phyloP scores from a whole-genome alignment of 2,888 invertebrate genomes.

The Caenorhabditis macrosperma region DNA sequence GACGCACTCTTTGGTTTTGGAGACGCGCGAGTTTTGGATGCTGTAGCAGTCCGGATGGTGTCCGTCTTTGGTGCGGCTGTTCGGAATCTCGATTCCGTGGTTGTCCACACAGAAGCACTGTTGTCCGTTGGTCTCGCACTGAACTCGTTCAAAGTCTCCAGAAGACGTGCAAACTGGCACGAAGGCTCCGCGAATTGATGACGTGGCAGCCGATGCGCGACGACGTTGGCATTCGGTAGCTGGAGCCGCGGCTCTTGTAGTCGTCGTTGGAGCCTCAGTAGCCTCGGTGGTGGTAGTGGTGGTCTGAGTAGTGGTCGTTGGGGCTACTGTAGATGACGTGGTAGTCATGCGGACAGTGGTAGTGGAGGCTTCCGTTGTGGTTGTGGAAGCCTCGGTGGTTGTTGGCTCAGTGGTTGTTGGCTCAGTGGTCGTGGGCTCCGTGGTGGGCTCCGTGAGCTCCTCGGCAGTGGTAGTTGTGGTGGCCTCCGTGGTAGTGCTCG shows the following conservation, averaged over 20 bases:
- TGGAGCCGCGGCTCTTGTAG: slow-evolving; percentile 45
- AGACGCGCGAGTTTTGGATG: slow-evolving; percentile 69
- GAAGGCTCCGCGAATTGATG: slow-evolving; percentile 81
- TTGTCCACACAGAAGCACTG: slow-evolving; percentile 82
- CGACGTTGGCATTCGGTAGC: slow-evolving; percentile 75
- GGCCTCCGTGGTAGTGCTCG: slow-evolving; percentile 4
- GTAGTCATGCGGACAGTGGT: neutral
- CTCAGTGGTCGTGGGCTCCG: slow-evolving; percentile 30
- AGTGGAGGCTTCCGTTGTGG: slow-evolving; percentile 34
- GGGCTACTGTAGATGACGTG: slow-evolving; percentile 7
- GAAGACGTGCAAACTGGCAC: slow-evolving; percentile 81
- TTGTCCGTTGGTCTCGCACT: slow-evolving; percentile 81
- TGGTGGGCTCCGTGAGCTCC: neutral
- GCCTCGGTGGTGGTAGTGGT: slow-evolving; percentile 23
- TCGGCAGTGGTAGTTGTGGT: slow-evolving; percentile 13
- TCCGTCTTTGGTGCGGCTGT: slow-evolving; percentile 74
- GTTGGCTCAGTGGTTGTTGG: slow-evolving; percentile 31
- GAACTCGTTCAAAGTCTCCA: slow-evolving; percentile 80
- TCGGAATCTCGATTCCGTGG: slow-evolving; percentile 78
- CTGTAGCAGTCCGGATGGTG: slow-evolving; percentile 77
- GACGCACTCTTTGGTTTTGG: slow-evolving; percentile 73
- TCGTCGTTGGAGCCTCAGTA: slow-evolving; percentile 50
- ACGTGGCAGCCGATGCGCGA: slow-evolving; percentile 64
- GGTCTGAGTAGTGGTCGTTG: slow-evolving; percentile 14
- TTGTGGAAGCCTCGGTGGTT: slow-evolving; percentile 45